A percentile compares a stretch with the other conserved stretches of the same genome.
These are phyloP conservation scores for Drosophila maculinotata DNA, from an alignment of 2,888 invertebrate species.

Conservation along the genomic window DNA sequence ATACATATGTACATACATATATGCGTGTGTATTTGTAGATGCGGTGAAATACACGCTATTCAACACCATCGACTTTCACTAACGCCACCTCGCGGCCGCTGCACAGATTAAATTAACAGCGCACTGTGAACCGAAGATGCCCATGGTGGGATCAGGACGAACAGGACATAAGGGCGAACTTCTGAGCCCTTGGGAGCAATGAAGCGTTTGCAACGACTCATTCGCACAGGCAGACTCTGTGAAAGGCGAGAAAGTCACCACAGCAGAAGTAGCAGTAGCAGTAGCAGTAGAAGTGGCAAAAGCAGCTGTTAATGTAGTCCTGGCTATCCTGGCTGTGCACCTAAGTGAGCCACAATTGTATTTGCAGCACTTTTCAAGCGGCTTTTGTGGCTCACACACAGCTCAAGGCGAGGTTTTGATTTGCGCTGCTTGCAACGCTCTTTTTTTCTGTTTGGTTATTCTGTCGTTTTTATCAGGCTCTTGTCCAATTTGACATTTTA, in stretches of 20 bases:
- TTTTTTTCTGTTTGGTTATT: slow-evolving; percentile 18
- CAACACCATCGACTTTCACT: slow-evolving; percentile 63
- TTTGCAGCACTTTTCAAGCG: slow-evolving; percentile 5
- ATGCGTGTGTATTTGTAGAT: slow-evolving; percentile 32
- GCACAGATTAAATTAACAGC: slow-evolving; percentile 82
- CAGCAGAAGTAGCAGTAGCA: slow-evolving; percentile 32
- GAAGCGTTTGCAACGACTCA: slow-evolving; percentile 44
- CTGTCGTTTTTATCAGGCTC: slow-evolving; percentile 23
- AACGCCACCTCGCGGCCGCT: slow-evolving; percentile 83
- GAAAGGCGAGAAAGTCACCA: slow-evolving; percentile 74
- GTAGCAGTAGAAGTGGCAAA: slow-evolving; percentile 15
- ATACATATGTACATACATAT: slow-evolving; percentile 26
- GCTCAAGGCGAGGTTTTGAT: slow-evolving; percentile 50
- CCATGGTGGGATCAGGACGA: slow-evolving; percentile 65
- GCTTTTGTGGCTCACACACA: slow-evolving; percentile 14
- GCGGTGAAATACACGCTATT: slow-evolving; percentile 66
- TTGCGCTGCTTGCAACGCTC: slow-evolving; percentile 44
- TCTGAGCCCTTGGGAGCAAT: slow-evolving; percentile 44
- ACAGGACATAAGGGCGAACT: slow-evolving; percentile 10
- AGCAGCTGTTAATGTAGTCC: slow-evolving; percentile 61
- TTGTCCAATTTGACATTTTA: slow-evolving; percentile 74
- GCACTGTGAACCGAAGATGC: slow-evolving; percentile 47
- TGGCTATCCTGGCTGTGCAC: slow-evolving; percentile 10
- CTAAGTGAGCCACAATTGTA: slow-evolving; percentile 34
- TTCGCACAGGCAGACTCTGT: slow-evolving; percentile 16